Conservation (phyloP, 2,888 invertebrate genomes). For the Platypus cylindrus region DNA sequence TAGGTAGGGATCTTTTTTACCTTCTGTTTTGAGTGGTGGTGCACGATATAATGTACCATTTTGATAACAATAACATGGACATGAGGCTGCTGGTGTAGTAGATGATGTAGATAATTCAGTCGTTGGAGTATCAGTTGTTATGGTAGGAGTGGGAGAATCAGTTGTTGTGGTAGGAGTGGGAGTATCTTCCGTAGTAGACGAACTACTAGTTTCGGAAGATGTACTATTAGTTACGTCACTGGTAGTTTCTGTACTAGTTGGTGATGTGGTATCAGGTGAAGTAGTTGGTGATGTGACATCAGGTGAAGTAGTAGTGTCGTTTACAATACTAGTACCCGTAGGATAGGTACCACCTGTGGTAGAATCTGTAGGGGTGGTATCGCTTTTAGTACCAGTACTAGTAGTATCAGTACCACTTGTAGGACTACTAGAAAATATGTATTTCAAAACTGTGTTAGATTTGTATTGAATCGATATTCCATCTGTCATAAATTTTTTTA, state of each 20-base stretch:
- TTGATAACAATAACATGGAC: not conserved
- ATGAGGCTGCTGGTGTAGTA: not conserved
- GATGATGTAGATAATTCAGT: too few relatives aligned
- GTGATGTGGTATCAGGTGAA: not conserved
- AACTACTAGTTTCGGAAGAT: constrained; percentile 2
- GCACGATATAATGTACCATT: not conserved
- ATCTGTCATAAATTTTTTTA: too few relatives aligned
- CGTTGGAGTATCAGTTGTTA: not conserved
- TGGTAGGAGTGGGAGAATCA: not conserved
- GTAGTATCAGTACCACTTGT: too few relatives aligned
- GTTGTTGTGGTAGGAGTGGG: constrained; percentile 5
- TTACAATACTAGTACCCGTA: too few relatives aligned
- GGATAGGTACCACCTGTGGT: not conserved
- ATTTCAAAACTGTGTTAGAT: too few relatives aligned
- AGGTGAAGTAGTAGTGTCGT: not conserved
- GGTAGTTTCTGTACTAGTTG: constrained; percentile 5
- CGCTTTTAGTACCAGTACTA: too few relatives aligned
- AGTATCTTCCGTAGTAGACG: constrained; percentile 4
- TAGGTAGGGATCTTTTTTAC: too few relatives aligned
- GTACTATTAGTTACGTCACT: not conserved
- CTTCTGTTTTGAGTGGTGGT: not conserved
- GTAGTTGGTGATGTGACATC: constrained; percentile 2
- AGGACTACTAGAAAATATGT: too few relatives aligned
- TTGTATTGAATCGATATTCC: too few relatives aligned
- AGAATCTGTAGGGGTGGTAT: not conserved